Conservation (phyloP, 2,113 vertebrate genomes). For the Oncorhynchus masou region DNA sequence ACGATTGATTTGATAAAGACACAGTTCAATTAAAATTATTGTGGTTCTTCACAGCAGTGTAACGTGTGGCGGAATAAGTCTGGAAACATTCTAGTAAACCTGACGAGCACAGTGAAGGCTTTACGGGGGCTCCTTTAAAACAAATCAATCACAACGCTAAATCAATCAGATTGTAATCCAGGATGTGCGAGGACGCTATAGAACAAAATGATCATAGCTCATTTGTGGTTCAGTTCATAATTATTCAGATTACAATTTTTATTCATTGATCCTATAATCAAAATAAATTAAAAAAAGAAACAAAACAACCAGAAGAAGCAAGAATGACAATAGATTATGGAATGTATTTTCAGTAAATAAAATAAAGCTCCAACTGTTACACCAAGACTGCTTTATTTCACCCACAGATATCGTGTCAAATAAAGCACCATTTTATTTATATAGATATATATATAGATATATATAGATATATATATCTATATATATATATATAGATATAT, state of each 20-base stretch:
- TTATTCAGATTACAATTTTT: constrained; percentile 77
- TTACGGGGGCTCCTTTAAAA: background rate
- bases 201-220: constrained; percentile 28
- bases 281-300: constrained; percentile 69
- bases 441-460: constrained; percentile 59
- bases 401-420: constrained; percentile 95
- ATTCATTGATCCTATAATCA: constrained; percentile 77
- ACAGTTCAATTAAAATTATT: no score
- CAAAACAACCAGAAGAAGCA: constrained; percentile 60
- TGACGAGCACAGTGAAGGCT: no score
- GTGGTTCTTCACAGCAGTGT: no score
- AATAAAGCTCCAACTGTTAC: constrained; percentile 99
- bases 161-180: background rate
- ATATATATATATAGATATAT: constrained; percentile 65
- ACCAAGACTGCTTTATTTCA: constrained; percentile 98
- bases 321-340: constrained; percentile 71
- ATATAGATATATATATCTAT: constrained; percentile 60
- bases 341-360: constrained; percentile 81
- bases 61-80: no score
- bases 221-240: constrained; percentile 47
- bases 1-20: no score
- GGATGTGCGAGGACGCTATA: constrained; percentile 4
- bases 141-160: background rate
- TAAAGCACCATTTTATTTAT: constrained; percentile 89
- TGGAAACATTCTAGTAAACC: no score